Base-by-base conservation (phyloP, 2,797 vertebrate species). In the Neosalanx taihuensis region DNA sequence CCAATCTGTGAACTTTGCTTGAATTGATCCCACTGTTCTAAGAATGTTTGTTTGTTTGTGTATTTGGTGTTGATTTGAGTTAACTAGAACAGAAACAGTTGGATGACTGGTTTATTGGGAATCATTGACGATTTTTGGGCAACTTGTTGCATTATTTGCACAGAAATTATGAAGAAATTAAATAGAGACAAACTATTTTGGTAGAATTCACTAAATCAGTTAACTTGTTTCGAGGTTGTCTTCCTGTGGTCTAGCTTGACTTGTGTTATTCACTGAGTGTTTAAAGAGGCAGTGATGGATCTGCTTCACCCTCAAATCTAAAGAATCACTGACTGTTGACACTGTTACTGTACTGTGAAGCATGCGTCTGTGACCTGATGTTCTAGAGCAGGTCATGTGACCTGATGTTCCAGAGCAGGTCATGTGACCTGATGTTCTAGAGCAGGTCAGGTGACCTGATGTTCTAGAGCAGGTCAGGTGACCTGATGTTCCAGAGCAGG, bases 301-400 rank as follows among this genome's bases (percentile, higher is more conserved):
- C 7, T 53, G 17, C 17, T 67, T 51, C 65, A 67, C 5, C 26
- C 26, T 33, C 63, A 62, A 51, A 58, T 72, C 46, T 26, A 70
- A 33, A 20, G 78, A 78, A 63, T 29, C n/a, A 60, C 67, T 69
- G 76, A 23, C 61, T 75, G 35, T n/a, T n/a, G n/a, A n/a, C n/a
- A 64, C 70, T 60, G 60, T 84, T 70, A 74, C 69, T 79, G 73
- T 81, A 80, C 86, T 72, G 68, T 79, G 81, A 85, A 85, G 92
- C 92, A 93, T 93, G 91, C 81, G 62, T 75, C 79, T 56, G 80
- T 72, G 82, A 88, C 74, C 77, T 69, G 70, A 75, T 74, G 61
- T 70, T 18, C n/a, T n/a, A n/a, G n/a, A n/a, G n/a, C n/a, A n/a
- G n/a, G n/a, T n/a, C n/a, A n/a, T n/a, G n/a, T n/a, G n/a, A n/a